Base-by-base conservation (phyloP, 2,888 invertebrate species). In the Cosmia trapezina region DNA sequence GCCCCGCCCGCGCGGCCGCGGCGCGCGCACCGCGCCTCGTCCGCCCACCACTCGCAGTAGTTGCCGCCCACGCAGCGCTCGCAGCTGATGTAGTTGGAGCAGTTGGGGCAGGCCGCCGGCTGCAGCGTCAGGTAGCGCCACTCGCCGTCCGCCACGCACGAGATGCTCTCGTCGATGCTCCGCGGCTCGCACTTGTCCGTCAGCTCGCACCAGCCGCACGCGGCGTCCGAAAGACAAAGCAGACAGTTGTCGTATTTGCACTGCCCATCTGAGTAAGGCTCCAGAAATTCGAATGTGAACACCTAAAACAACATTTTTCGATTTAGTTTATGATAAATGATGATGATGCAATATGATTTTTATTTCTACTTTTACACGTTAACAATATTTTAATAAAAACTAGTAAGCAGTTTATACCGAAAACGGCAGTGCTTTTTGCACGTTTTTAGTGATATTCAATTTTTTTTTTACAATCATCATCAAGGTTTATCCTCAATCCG, bases 11-110 rank as follows among this genome's bases (percentile, higher is more conserved):
- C 80, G 0, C 80, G 80, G 3, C 98, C 98, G 9, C 98, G 97
- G 22, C 99, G 96, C 0, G 98, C 97, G 90, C 99, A 99, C 37
- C 98, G 97, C 0, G 98, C 98, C 89, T 98, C 98, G 85, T 98
- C 98, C 0, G 98, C 97, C 97, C 98, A 98, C 99, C 99, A 99
- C 94, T 99, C 99, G 94, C 99, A 99, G 56, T 97, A 93, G 33
- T 97, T 93, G 56, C 97, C 97, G n/a, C 97, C 93, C 4, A 98
- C 97, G 93, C 99, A 99, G 41, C 98, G 97, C 86, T 98, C 97
- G 91, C 99, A 99, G 65, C 98, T 98, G 66, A 99, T 98, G 92
- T 98, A 98, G 92, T 99, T 98, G 0, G 98, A 98, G 91, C 99
- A 99, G 88, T 98, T 98, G 14, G 98, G 97, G 90, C 99, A 99